Conservation (phyloP, 2,888 invertebrate genomes). For the Eristalis arbustorum region DNA sequence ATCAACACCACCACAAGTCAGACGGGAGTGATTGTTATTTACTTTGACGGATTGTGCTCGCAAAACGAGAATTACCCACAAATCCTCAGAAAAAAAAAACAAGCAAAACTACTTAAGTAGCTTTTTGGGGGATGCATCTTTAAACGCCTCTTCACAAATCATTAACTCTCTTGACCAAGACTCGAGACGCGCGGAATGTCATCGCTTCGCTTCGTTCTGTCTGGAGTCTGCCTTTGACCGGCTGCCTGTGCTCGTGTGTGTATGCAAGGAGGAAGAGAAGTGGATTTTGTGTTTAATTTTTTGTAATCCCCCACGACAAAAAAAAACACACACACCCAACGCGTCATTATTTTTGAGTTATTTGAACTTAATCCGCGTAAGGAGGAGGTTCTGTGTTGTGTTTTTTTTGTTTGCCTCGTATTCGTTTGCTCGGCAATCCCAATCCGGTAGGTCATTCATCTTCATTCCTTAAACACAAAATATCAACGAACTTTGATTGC, state of each 20-base stretch:
- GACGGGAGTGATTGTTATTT: slow-evolving; percentile 24
- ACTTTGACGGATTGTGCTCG: background rate
- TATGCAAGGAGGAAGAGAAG: slow-evolving; percentile 19
- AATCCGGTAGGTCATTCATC: slow-evolving; percentile 66
- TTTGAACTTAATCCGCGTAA: slow-evolving; percentile 62
- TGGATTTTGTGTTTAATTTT: slow-evolving; percentile 4
- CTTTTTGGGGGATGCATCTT: slow-evolving; percentile 57
- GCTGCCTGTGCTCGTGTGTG: background rate
- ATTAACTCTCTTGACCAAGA: slow-evolving; percentile 52
- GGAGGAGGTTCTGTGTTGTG: slow-evolving; percentile 3
- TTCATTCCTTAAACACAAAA: slow-evolving; percentile 17
- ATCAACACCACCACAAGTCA: slow-evolving; percentile 23
- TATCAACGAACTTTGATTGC: slow-evolving; percentile 22
- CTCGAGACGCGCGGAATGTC: slow-evolving; percentile 7
- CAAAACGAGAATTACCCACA: background rate
- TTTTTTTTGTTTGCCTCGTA: slow-evolving; percentile 1
- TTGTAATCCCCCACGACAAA: too few relatives aligned
- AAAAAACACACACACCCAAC: background rate
- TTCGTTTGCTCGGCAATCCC: slow-evolving; percentile 13
- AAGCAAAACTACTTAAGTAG: slow-evolving; percentile 53
- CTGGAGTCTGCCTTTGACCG: background rate
- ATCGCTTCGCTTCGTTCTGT: background rate
- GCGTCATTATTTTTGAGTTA: slow-evolving; percentile 65
- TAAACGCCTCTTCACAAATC: slow-evolving; percentile 56
- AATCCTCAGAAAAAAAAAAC: background rate